Conservation (phyloP, 2,113 vertebrate species). For the Bombycilla garrulus region DNA sequence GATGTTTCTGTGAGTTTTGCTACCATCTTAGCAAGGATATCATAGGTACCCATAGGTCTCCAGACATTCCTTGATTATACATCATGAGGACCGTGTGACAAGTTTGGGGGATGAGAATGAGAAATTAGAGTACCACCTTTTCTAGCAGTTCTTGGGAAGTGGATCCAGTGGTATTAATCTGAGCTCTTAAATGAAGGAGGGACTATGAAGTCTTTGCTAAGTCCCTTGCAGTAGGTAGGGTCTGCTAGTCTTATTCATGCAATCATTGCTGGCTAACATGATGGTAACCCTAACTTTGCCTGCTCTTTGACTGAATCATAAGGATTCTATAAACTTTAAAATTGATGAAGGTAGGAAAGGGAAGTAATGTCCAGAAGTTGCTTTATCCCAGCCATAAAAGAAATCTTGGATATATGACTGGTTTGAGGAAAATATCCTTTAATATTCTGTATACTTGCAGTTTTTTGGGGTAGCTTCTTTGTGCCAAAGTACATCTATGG, state of each 20-base stretch:
- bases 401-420: not conserved
- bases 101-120: not conserved
- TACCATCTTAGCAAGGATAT: not conserved
- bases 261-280: not conserved
- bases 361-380: not conserved
- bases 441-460: not conserved
- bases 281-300: not conserved
- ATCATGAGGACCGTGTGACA: not conserved
- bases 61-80: not conserved
- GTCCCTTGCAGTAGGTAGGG: not conserved
- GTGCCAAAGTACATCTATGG: not conserved
- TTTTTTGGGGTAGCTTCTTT: not conserved
- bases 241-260: not conserved
- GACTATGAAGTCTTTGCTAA: not conserved
- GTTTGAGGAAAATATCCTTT: not conserved
- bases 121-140: not conserved
- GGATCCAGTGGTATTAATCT: not conserved
- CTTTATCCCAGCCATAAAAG: not conserved
- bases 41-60: not conserved
- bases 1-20: not conserved
- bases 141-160: not conserved
- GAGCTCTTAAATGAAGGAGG: not conserved
- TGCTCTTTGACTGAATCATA: not conserved
- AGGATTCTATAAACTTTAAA: not conserved
- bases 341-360: not conserved